These are phyloP conservation scores for Drosophila sucinea DNA, from an alignment of 1,140 invertebrate genomes.

Conservation along the genomic window DNA sequence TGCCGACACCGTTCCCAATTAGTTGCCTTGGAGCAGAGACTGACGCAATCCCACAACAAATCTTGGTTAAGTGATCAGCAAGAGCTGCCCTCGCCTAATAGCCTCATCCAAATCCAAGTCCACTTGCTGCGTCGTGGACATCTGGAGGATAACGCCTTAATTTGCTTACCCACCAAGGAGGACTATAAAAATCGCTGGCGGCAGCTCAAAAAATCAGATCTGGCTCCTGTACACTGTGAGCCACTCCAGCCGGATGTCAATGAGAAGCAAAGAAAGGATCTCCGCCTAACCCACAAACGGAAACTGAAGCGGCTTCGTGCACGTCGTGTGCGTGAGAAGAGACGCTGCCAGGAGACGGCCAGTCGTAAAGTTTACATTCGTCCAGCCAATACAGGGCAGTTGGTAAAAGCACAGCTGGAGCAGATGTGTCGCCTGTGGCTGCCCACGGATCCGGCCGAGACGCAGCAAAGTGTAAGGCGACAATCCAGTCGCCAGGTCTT, in stretches of 20 bases:
- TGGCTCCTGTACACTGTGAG: constrained; percentile 84
- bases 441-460: constrained; percentile 83
- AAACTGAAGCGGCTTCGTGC: constrained; percentile 86
- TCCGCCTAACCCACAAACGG: constrained; percentile 85
- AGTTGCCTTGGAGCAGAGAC: constrained; percentile 65
- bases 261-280: constrained; percentile 84
- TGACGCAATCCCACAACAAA: constrained; percentile 45
- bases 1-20: constrained; percentile 85
- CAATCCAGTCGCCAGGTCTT: constrained; percentile 87
- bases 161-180: constrained; percentile 86
- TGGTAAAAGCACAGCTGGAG: constrained; percentile 84
- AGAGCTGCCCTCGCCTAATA: constrained; percentile 66
- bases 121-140: constrained; percentile 83
- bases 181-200: constrained; percentile 84
- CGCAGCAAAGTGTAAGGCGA: constrained; percentile 84
- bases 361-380: constrained; percentile 71
- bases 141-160: constrained; percentile 85
- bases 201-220: constrained; percentile 79
- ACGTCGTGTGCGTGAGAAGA: constrained; percentile 85
- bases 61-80: constrained; percentile 1
- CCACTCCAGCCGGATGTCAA: constrained; percentile 85
- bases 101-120: constrained; percentile 85
- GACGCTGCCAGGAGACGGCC: constrained; percentile 68
- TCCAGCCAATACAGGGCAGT: constrained; percentile 71
- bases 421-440: constrained; percentile 89